Evolutionary conservation across 2,797 vertebrate genomes (phyloP).

Genomic region (Melanotaenia pygmaea): DNA sequence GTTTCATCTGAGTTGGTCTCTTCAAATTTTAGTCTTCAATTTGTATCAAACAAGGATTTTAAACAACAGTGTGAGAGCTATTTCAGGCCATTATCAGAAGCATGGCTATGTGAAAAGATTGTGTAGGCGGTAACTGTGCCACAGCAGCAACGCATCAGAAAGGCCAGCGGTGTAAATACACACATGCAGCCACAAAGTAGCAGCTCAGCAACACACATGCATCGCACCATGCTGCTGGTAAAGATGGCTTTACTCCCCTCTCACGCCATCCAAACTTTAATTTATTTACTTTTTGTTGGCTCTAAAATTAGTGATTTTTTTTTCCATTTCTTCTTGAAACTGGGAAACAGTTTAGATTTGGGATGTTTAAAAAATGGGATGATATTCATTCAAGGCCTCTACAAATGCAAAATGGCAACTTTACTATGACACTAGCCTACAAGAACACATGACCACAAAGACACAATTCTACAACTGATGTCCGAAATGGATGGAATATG

Average conservation of each 20-base stretch:
- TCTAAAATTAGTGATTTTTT: too few species aligned
- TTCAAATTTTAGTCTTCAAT: not conserved
- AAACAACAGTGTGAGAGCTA: not conserved
- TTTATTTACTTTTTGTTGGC: too few species aligned
- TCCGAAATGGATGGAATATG: not conserved
- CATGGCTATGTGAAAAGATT: not conserved
- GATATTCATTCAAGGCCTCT: not conserved
- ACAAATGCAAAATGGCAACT: not conserved
- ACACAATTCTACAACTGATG: conserved; percentile 5
- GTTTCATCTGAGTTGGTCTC: not conserved
- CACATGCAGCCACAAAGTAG: not conserved
- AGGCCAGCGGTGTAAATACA: not conserved
- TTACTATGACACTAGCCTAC: not conserved
- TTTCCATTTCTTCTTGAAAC: too few species aligned
- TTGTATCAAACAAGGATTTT: not conserved
- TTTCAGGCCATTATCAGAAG: not conserved
- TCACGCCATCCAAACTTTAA: too few species aligned
- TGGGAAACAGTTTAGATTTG: not conserved
- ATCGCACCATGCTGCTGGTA: too few species aligned
- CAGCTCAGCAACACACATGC: not conserved
- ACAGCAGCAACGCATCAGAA: not conserved
- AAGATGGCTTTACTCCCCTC: too few species aligned
- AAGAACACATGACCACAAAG: not conserved
- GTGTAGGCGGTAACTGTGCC: not conserved
- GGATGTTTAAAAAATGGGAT: not conserved